Evolutionary conservation across 2,797 vertebrate species (phyloP), one percentile per base, ranked within the genome.

Genomic region (Parauchenoglanis punctatus): DNA sequence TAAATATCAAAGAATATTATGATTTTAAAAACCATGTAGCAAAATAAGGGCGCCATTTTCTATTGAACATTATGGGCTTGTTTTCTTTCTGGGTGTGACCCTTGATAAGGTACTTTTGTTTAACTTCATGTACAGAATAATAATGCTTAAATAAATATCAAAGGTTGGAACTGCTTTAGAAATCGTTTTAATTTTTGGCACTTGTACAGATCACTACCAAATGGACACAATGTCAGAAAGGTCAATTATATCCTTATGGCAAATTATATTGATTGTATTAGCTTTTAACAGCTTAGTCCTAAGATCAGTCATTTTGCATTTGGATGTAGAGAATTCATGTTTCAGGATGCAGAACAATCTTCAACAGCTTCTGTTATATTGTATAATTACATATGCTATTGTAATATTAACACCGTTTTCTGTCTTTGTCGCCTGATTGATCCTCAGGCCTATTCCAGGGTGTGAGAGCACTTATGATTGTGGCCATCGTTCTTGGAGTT

Each of bases 391-490:
- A 17, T 44, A 17, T 67, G 7, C 7, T 75, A 23, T 46, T 56
- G 23, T 44, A 81, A 63, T n/a, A 84, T 81, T 67, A 77, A 84
- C 75, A 35, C 6, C 40, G 18, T 58, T 6, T 44, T 70, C 28
- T 0, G 0, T 81, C 46, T 76, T 56, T 81, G 15, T 54, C 46
- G 17, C 85, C 40, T 86, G 59, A 65, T 63, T 84, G 67, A 54
- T 81, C 72, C 56, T 85, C 92, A 98, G 98, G 96, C 0, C 96
- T 97, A 94, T 96, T 98, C 88, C 97, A 98, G 91, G 97, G 97
- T 0, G 96, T 97, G 73, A 93, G 97, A 84, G 97, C 97, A 10
- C 92, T 98, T 90, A 98, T 98, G 97, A 96, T 98, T 0, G 97
- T 98, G 12, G 96, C 96, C 0, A 96, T 98, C 0, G 93, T 98